Evolutionary conservation across 2,113 vertebrate genomes (phyloP).

Genomic region (Pygoscelis adeliae): DNA sequence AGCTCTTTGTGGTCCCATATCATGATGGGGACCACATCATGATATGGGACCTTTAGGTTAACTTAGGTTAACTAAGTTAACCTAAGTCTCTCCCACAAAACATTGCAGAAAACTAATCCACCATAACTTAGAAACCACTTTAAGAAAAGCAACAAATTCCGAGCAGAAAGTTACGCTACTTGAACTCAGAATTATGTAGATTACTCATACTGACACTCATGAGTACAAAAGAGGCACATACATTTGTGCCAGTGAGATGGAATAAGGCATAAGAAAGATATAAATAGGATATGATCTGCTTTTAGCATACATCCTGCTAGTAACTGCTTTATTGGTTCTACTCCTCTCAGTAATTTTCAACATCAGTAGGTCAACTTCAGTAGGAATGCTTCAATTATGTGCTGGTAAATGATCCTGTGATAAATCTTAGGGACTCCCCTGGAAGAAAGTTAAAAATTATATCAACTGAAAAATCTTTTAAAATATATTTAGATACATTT

Average conservation of each 20-base stretch:
- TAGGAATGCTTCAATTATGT: background rate
- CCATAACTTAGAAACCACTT: background rate
- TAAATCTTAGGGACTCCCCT: background rate
- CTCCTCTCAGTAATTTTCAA: slow-evolving; percentile 16
- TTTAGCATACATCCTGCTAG: background rate
- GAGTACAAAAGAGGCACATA: slow-evolving; percentile 12
- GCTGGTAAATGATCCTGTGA: background rate
- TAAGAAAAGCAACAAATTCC: background rate
- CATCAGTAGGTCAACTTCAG: background rate
- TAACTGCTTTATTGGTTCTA: background rate
- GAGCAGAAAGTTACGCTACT: background rate
- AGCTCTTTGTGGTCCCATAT: background rate
- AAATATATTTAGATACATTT: background rate
- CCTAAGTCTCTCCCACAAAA: background rate
- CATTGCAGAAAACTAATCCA: background rate
- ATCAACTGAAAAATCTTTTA: background rate
- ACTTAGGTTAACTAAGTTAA: no score
- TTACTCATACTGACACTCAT: slow-evolving; percentile 8
- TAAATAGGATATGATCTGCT: background rate
- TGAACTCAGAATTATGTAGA: slow-evolving; percentile 23
- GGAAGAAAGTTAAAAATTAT: background rate
- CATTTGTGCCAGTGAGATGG: slow-evolving; percentile 7
- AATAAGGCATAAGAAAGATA: background rate
- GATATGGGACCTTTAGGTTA: no score
- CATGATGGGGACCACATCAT: no score